Evolutionary conservation across 1,140 invertebrate genomes (phyloP).

Genomic region (Papilio dardanus): DNA sequence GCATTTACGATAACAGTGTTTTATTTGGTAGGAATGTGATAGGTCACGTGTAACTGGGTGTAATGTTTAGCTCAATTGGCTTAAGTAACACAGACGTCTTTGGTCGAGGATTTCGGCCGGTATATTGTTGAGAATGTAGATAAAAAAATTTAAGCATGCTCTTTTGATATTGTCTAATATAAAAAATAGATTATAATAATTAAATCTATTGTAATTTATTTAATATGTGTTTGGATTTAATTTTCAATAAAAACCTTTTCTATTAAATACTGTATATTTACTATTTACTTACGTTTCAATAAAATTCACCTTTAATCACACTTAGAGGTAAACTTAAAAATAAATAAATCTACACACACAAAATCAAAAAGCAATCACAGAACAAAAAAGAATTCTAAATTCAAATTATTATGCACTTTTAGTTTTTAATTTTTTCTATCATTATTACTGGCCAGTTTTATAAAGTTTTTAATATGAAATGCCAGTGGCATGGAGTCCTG

Average conservation of each 20-base stretch:
- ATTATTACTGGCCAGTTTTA: background rate
- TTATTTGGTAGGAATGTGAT: constrained; percentile 50
- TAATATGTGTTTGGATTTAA: background rate
- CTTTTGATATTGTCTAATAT: background rate
- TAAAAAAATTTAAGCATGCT: constrained; percentile 4
- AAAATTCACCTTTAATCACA: background rate
- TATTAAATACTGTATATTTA: background rate
- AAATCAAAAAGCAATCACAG: background rate
- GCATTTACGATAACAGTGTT: constrained; percentile 41
- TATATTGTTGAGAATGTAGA: constrained; percentile 44
- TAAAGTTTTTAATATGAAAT: constrained; percentile 30
- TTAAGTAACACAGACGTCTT: constrained; percentile 70
- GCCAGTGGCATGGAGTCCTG: constrained; percentile 56
- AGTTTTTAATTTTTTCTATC: background rate
- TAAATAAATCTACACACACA: background rate
- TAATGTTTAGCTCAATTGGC: constrained; percentile 68
- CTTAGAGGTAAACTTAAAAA: background rate
- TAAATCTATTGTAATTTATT: background rate
- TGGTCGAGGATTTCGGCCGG: constrained; percentile 54
- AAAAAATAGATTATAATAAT: background rate
- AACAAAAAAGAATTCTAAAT: background rate
- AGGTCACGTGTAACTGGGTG: constrained; percentile 60
- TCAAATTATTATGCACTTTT: background rate
- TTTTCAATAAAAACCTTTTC: background rate
- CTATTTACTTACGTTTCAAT: background rate